A percentile compares a stretch with the other conserved stretches of the same genome.
phyloP scores from a whole-genome alignment of 2,797 vertebrate genomes.

The Silurus lanzhouensis region DNA sequence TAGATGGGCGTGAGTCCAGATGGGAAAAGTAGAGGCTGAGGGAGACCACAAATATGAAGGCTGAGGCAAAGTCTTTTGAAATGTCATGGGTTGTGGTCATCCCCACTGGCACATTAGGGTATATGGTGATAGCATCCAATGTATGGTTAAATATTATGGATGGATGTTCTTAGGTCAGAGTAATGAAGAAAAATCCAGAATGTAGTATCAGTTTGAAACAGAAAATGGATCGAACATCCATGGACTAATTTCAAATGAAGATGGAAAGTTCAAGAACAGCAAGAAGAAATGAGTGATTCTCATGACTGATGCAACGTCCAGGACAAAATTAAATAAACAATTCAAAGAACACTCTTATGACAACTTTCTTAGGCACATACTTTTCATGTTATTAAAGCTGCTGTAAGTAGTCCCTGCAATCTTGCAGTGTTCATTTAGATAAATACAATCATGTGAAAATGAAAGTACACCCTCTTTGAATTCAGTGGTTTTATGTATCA shows the following conservation, averaged over 20 bases:
- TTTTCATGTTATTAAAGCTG: neutral
- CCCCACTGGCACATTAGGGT: slow-evolving; percentile 60
- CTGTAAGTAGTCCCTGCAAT: neutral
- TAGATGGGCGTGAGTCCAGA: slow-evolving; percentile 66
- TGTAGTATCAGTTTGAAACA: slow-evolving; percentile 56
- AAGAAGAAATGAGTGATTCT: slow-evolving; percentile 70
- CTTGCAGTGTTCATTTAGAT: neutral
- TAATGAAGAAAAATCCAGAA: slow-evolving; percentile 55
- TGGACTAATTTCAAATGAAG: slow-evolving; percentile 67
- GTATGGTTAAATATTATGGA: slow-evolving; percentile 58
- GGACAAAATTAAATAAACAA: slow-evolving; percentile 14
- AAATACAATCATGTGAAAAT: too few species aligned
- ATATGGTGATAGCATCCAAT: slow-evolving; percentile 63
- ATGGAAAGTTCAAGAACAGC: slow-evolving; percentile 71
- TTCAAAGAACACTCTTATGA: slow-evolving; percentile 13
- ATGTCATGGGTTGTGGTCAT: slow-evolving; percentile 73
- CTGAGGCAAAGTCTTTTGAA: slow-evolving; percentile 66
- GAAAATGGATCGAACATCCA: slow-evolving; percentile 59
- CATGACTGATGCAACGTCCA: slow-evolving; percentile 61
- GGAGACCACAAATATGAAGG: slow-evolving; percentile 60
- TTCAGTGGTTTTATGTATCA: too few species aligned
- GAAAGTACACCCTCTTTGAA: too few species aligned
- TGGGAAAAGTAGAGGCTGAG: slow-evolving; percentile 72
- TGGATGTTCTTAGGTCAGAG: slow-evolving; percentile 58
- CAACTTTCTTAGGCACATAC: slow-evolving; percentile 2